Evolutionary conservation across 2,113 vertebrate genomes (phyloP).

Genomic region (Raja brachyura): DNA sequence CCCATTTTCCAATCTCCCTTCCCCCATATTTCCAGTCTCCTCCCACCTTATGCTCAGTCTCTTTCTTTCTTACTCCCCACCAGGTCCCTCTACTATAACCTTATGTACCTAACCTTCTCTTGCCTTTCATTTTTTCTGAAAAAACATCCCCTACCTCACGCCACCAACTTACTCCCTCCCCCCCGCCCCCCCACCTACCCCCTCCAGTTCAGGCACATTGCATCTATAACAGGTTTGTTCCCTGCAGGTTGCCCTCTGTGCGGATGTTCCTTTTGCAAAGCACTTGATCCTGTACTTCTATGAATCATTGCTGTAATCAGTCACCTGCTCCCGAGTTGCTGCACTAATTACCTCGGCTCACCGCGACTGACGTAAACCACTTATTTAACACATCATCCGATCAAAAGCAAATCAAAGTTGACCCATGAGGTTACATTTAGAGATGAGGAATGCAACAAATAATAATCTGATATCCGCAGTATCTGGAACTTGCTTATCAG

Average conservation of each 20-base stretch:
- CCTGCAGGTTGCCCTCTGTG: not conserved
- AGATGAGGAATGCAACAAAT: not conserved
- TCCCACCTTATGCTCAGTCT: too few species aligned
- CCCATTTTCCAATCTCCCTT: not conserved
- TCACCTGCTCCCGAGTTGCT: not conserved
- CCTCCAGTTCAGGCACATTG: not conserved
- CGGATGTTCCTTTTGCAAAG: not conserved
- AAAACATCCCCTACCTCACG: too few species aligned
- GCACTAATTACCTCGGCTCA: not conserved
- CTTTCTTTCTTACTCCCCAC: too few species aligned
- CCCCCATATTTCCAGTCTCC: not conserved
- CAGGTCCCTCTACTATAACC: too few species aligned
- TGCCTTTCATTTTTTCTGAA: too few species aligned
- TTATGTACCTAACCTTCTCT: too few species aligned
- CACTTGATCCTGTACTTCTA: not conserved
- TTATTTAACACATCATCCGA: constrained; percentile 5
- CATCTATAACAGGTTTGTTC: not conserved
- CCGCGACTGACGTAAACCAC: not conserved
- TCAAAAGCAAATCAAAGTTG: not conserved
- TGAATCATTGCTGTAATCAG: constrained; percentile 34
- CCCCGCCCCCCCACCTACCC: not conserved
- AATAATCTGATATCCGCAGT: not conserved
- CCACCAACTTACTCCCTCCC: too few species aligned
- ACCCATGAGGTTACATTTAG: not conserved
- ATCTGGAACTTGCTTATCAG: not conserved